Percentiles rank a stretch among this genome's conserved stretches.
phyloP scores from a whole-genome alignment of 2,888 invertebrate species.

The Crematogaster levior region DNA sequence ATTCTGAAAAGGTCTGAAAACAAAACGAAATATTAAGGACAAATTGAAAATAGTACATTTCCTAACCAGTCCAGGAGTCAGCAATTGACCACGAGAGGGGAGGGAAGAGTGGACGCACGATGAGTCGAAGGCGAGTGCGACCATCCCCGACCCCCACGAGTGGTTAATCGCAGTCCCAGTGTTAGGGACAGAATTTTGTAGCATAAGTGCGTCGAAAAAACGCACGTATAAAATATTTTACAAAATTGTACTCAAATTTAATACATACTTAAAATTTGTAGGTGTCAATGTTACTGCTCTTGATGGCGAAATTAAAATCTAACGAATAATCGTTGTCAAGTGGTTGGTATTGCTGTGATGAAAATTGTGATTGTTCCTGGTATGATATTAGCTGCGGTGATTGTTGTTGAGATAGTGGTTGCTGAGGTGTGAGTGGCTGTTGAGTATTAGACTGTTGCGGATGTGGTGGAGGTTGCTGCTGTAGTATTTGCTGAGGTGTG shows the following conservation, averaged over 20 bases:
- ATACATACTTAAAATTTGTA: background rate
- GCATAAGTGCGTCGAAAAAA: no score
- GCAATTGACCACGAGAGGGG: no score
- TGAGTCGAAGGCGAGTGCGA: no score
- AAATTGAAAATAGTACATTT: no score
- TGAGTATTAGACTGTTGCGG: background rate
- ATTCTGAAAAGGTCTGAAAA: conserved; percentile 11
- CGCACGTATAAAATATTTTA: background rate
- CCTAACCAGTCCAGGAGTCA: no score
- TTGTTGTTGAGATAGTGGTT: background rate
- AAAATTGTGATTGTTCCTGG: background rate
- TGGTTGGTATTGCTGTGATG: background rate
- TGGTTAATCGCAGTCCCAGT: no score
- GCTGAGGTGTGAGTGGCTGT: background rate
- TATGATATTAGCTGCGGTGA: no score
- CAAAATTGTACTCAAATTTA: background rate
- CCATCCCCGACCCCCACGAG: no score
- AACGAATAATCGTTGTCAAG: background rate
- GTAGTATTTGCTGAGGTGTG: background rate
- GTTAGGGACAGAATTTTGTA: no score
- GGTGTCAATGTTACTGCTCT: no score
- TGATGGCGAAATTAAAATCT: background rate
- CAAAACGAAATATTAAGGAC: conserved; percentile 7
- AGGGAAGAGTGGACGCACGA: no score
- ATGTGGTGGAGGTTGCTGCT: background rate